A percentile compares a stretch with the other conserved stretches of the same genome.
phyloP scores from a whole-genome alignment of 2,797 vertebrate species.

The Poecilia picta region DNA sequence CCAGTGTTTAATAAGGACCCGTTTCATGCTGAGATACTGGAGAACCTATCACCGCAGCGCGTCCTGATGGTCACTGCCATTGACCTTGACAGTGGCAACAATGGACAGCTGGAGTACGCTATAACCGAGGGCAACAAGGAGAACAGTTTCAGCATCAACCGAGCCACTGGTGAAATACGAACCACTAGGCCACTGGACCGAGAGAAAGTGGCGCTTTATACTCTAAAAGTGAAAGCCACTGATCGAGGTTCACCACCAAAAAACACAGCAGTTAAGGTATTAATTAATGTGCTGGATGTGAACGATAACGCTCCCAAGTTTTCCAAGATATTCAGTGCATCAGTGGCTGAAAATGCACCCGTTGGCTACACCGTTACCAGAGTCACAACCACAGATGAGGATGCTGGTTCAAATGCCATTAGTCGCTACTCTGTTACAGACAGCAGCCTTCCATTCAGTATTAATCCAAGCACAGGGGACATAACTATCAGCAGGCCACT shows the following conservation, averaged over 20 bases:
- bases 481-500: constrained; percentile 91
- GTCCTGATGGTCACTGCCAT: constrained; percentile 88
- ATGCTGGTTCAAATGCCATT: constrained; percentile 88
- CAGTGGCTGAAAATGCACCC: constrained; percentile 93
- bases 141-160: constrained; percentile 90
- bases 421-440: constrained; percentile 92
- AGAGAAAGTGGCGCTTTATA: constrained; percentile 87
- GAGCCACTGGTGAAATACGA: constrained; percentile 90
- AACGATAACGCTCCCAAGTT: constrained; percentile 97
- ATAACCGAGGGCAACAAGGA: constrained; percentile 90
- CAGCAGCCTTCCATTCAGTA: constrained; percentile 89
- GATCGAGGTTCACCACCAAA: constrained; percentile 89
- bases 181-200: constrained; percentile 89
- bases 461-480: constrained; percentile 91
- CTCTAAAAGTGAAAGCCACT: constrained; percentile 87
- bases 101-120: constrained; percentile 91
- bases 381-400: constrained; percentile 96
- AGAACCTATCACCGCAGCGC: constrained; percentile 90
- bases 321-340: constrained; percentile 96
- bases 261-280: constrained; percentile 85
- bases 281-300: constrained; percentile 91
- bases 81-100: constrained; percentile 90
- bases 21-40: constrained; percentile 88
- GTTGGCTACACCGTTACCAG: constrained; percentile 91
- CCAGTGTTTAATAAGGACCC: constrained; percentile 91